These are phyloP conservation scores for Cactoblastis cactorum DNA, from an alignment of 2,888 invertebrate genomes.

Conservation along the genomic window DNA sequence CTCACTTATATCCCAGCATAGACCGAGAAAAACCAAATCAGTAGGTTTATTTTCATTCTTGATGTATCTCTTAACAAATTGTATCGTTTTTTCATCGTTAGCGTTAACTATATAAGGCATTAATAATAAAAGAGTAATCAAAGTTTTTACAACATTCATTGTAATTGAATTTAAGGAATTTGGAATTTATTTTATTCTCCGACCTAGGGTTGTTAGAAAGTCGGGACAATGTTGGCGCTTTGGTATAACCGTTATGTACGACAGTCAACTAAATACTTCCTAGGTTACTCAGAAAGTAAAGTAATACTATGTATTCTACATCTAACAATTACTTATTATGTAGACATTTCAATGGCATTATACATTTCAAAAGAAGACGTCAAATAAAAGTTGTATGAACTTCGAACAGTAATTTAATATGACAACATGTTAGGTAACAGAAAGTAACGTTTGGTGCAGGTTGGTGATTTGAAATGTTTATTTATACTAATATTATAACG, in stretches of 20 bases:
- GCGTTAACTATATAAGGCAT: slow-evolving; percentile 14
- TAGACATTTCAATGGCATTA: background rate
- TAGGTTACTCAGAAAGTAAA: background rate
- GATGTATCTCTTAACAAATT: slow-evolving; percentile 42
- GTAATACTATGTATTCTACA: too few species aligned
- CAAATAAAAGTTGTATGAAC: background rate
- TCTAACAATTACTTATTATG: background rate
- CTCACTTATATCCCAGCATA: slow-evolving; percentile 53
- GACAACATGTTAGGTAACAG: background rate
- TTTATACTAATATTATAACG: background rate
- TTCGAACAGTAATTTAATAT: background rate
- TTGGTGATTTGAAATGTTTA: background rate
- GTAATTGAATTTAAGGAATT: background rate
- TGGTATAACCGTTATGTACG: too few species aligned
- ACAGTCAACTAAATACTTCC: too few species aligned
- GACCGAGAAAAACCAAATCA: slow-evolving; percentile 33
- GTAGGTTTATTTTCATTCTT: slow-evolving; percentile 48
- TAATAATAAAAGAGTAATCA: background rate
- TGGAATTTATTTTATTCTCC: background rate
- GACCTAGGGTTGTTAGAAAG: background rate
- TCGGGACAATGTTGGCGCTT: too few species aligned
- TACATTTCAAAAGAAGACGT: background rate
- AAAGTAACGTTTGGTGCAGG: background rate
- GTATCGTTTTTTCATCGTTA: slow-evolving; percentile 22
- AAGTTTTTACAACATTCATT: background rate